These are phyloP conservation scores for Mesorhabditis belari DNA, from an alignment of 2,888 invertebrate species.

Conservation along the genomic window DNA sequence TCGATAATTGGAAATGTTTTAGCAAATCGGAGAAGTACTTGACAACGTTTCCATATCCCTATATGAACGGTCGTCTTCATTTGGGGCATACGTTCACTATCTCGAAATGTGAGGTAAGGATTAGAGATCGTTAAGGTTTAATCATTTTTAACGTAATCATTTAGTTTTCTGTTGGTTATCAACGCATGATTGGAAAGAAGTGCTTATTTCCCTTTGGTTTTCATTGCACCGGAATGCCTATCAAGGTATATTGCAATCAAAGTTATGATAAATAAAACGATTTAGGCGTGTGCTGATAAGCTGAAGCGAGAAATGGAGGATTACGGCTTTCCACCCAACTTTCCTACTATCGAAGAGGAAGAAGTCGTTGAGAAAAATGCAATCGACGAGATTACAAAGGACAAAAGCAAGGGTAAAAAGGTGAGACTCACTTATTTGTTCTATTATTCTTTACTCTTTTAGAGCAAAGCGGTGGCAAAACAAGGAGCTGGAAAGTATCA, in stretches of 20 bases:
- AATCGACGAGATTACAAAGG: conserved; percentile 63
- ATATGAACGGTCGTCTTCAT: conserved; percentile 97
- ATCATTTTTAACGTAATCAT: conserved; percentile 47
- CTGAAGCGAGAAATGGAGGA: conserved; percentile 82
- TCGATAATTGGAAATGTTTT: conserved; percentile 4
- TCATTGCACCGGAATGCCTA: conserved; percentile 99
- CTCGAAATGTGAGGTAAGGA: conserved; percentile 81
- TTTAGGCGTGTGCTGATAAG: conserved; percentile 86
- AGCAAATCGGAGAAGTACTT: conserved; percentile 68
- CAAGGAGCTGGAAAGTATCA: conserved; percentile 81
- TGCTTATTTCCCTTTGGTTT: conserved; percentile 94
- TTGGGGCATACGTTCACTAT: conserved; percentile 93
- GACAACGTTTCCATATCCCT: conserved; percentile 93
- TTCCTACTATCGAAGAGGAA: conserved; percentile 59
- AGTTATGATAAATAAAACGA: background rate
- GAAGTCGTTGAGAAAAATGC: conserved; percentile 49
- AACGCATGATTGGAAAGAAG: conserved; percentile 81
- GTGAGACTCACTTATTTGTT: conserved; percentile 55
- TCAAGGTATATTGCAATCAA: conserved; percentile 63
- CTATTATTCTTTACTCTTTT: conserved; percentile 5
- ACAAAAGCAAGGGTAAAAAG: conserved; percentile 81
- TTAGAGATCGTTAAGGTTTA: conserved; percentile 6
- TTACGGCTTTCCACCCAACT: conserved; percentile 84
- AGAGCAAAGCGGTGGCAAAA: conserved; percentile 91
- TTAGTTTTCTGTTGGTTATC: conserved; percentile 81